These are phyloP conservation scores for Clarias batrachus DNA, from an alignment of 2,113 vertebrate species.

Conservation along the genomic window DNA sequence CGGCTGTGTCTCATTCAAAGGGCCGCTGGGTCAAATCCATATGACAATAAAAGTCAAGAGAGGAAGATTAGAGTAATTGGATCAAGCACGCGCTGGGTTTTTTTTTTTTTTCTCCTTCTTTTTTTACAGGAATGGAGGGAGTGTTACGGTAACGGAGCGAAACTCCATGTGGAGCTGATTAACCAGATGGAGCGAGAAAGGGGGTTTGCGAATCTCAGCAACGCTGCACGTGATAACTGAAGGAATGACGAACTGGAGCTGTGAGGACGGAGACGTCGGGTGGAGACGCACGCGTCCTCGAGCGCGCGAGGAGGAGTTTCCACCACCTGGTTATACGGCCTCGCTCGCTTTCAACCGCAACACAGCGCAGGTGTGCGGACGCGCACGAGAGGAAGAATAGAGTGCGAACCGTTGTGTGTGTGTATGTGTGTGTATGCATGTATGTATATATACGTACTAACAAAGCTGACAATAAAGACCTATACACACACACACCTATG, in stretches of 20 bases:
- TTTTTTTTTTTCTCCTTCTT: no score
- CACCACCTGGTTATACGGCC: no score
- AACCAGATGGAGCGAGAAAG: conserved; percentile 37
- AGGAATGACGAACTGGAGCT: conserved; percentile 13
- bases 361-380: neutral
- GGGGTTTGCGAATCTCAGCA: conserved; percentile 58
- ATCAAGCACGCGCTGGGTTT: conserved; percentile 50
- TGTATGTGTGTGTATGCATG: no score
- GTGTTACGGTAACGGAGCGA: conserved; percentile 63
- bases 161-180: conserved; percentile 66
- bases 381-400: neutral
- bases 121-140: conserved; percentile 65
- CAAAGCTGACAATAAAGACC: neutral
- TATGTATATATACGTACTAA: neutral
- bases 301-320: no score
- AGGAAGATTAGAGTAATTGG: conserved; percentile 62
- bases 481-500: neutral
- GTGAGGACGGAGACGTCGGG: neutral
- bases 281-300: no score
- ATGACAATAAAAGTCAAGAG: conserved; percentile 49
- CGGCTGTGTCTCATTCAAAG: conserved; percentile 14
- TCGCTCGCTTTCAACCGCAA: neutral
- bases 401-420: neutral
- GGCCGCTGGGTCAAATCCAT: conserved; percentile 46
- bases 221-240: conserved; percentile 47